Evolutionary conservation across 2,888 invertebrate genomes (phyloP).

Genomic region (Maniola hyperantus): DNA sequence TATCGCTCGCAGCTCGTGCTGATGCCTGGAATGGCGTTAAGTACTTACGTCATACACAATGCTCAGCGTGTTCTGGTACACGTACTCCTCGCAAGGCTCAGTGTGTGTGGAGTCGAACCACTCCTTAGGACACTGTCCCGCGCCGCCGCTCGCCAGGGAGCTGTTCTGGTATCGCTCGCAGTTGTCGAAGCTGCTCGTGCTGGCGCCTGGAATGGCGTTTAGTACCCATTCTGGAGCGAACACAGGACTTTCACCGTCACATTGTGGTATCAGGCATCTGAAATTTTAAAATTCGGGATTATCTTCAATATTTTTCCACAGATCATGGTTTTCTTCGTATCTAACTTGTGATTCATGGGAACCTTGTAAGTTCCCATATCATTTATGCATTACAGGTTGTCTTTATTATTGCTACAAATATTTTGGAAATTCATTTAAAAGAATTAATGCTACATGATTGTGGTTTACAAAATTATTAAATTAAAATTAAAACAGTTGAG

Average conservation of each 20-base stretch:
- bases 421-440: too few species aligned
- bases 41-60: conserved; percentile 72
- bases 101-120: conserved; percentile 56
- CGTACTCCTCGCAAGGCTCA: conserved; percentile 54
- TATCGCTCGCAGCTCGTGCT: too few species aligned
- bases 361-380: too few species aligned
- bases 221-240: conserved; percentile 61
- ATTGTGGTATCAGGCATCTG: conserved; percentile 66
- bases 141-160: conserved; percentile 32
- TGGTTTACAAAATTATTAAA: neutral
- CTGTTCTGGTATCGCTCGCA: conserved; percentile 59
- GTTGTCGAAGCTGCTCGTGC: conserved; percentile 53
- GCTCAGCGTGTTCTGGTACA: conserved; percentile 64
- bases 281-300: neutral
- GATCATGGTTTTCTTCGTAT: too few species aligned
- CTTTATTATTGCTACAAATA: too few species aligned
- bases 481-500: neutral
- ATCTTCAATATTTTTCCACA: too few species aligned
- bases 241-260: conserved; percentile 57
- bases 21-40: too few species aligned
- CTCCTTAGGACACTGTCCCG: conserved; percentile 56
- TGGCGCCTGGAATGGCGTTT: conserved; percentile 60
- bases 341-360: too few species aligned
- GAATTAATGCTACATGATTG: neutral
- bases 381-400: too few species aligned